Evolutionary conservation across 64 coral and sea anemone species (phyloP).

Genomic region (Catalaphyllia jardinei): DNA sequence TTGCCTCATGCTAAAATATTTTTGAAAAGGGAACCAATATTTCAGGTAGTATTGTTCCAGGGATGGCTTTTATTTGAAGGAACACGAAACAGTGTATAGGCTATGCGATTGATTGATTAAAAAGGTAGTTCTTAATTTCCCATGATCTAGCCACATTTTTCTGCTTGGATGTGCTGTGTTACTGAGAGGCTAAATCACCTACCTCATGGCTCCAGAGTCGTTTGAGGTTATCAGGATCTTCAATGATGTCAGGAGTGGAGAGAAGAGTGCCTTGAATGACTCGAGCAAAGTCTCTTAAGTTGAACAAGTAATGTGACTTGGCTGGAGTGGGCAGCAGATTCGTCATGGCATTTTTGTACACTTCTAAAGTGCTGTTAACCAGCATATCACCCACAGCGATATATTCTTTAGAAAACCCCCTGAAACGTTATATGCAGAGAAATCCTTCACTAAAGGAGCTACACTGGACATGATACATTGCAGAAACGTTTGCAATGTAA

Average conservation of each 20-base stretch:
- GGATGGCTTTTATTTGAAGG: too few relatives aligned
- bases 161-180: not conserved
- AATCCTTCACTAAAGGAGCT: not conserved
- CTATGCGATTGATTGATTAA: too few relatives aligned
- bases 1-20: too few relatives aligned
- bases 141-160: too few relatives aligned
- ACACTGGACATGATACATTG: too few relatives aligned
- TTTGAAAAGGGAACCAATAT: too few relatives aligned
- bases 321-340: slow-evolving; percentile 94
- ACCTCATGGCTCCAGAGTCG: slow-evolving; percentile 96
- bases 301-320: slow-evolving; percentile 98
- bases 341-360: slow-evolving; percentile 92
- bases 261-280: slow-evolving; percentile 97
- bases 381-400: slow-evolving; percentile 82
- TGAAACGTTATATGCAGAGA: slow-evolving; percentile 20
- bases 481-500: too few relatives aligned
- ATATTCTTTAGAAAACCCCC: slow-evolving; percentile 94
- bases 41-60: too few relatives aligned
- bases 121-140: too few relatives aligned
- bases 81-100: too few relatives aligned
- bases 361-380: slow-evolving; percentile 75
- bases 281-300: slow-evolving; percentile 96
- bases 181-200: not conserved
- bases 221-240: slow-evolving; percentile 81
- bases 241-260: slow-evolving; percentile 80